phyloP scores from a whole-genome alignment of 2,113 vertebrate genomes.

The Pelodiscus sinensis region DNA sequence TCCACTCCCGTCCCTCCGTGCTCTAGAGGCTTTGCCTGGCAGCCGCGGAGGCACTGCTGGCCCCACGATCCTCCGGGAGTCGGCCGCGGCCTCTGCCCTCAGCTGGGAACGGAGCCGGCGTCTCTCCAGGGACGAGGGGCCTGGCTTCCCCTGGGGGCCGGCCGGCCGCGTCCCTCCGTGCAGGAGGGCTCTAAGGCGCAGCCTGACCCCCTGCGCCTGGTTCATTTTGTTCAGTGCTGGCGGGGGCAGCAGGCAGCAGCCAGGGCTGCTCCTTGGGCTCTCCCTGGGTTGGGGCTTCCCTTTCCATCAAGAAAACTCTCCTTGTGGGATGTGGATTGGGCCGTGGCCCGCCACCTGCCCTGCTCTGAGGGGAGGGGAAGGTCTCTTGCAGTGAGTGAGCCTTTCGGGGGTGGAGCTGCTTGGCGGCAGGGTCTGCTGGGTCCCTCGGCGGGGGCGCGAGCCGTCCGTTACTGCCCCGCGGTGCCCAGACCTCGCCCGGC shows the following conservation, averaged over 20 bases:
- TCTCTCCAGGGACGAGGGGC: background rate
- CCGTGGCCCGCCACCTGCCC: fast-evolving
- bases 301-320: constrained; percentile 58
- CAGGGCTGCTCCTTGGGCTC: constrained; percentile 9
- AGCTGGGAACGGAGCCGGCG: constrained; percentile 40
- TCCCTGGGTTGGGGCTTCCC: constrained; percentile 50
- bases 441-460: too few relatives aligned
- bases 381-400: too few relatives aligned
- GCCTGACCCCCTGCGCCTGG: background rate
- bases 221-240: background rate
- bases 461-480: too few relatives aligned
- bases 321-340: constrained; percentile 27
- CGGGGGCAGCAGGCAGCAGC: too few relatives aligned
- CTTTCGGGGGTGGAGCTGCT: too few relatives aligned
- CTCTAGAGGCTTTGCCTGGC: constrained; percentile 7
- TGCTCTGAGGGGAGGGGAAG: too few relatives aligned
- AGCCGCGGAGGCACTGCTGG: background rate
- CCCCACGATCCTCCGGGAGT: too few relatives aligned
- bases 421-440: too few relatives aligned
- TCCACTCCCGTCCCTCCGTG: too few relatives aligned
- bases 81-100: background rate
- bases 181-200: fast-evolving
- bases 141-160: background rate
- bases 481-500: too few relatives aligned
- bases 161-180: fast-evolving